phyloP scores from a whole-genome alignment of 2,888 invertebrate species.

The Ceriagrion tenellum region DNA sequence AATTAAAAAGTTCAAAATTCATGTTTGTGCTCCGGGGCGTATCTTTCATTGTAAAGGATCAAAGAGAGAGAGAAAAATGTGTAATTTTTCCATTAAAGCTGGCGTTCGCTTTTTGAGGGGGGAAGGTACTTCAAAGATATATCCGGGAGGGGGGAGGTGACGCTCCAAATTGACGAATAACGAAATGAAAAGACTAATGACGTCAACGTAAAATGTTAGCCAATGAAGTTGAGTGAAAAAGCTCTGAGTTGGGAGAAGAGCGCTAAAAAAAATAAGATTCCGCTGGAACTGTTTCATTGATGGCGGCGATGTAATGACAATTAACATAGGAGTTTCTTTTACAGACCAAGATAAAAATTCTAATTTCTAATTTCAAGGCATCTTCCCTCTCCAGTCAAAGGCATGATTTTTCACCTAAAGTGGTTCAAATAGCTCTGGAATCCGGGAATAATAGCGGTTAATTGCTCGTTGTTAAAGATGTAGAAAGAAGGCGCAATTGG shows the following conservation, averaged over 20 bases:
- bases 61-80: not conserved
- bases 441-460: no score
- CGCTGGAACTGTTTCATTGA: not conserved
- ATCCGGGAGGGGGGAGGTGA: not conserved
- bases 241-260: no score
- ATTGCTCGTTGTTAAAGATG: no score
- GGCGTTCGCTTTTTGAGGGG: not conserved
- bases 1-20: not conserved
- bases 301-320: not conserved
- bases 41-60: not conserved
- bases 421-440: no score
- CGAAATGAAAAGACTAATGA: not conserved
- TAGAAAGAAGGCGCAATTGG: no score
- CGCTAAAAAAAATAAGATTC: no score
- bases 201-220: not conserved
- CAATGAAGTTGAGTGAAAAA: not conserved
- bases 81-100: not conserved
- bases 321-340: no score
- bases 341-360: no score
- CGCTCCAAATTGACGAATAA: not conserved
- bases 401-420: no score
- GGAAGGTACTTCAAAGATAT: not conserved
- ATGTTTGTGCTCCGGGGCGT: not conserved
- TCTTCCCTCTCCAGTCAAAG: no score
- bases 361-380: no score